Conservation (phyloP, 2,113 vertebrate genomes). For the Acanthochromis polyacanthus region DNA sequence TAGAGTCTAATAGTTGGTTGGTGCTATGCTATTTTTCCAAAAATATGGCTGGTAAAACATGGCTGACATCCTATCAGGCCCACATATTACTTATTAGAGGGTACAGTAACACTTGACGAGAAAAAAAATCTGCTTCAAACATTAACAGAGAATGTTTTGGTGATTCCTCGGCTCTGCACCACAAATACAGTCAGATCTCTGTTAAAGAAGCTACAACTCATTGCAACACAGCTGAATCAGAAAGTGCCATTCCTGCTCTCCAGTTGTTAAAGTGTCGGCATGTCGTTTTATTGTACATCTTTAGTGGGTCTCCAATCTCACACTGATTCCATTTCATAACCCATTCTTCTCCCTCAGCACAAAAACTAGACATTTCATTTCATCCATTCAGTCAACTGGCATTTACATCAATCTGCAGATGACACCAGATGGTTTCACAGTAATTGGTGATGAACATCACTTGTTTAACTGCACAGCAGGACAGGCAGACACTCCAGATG, state of each 20-base stretch:
- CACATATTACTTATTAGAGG: background rate
- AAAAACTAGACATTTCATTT: background rate
- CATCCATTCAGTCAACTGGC: background rate
- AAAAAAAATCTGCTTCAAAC: background rate
- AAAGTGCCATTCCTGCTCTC: no score
- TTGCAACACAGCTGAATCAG: background rate
- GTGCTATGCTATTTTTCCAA: background rate
- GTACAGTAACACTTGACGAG: constrained; percentile 8
- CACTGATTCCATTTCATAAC: no score
- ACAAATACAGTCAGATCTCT: background rate
- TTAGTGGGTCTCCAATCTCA: no score
- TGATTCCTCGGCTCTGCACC: background rate
- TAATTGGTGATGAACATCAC: constrained; percentile 45
- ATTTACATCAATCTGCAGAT: constrained; percentile 21
- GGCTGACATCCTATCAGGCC: constrained; percentile 28
- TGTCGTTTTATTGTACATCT: background rate
- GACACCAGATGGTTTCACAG: constrained; percentile 59
- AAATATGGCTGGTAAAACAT: constrained; percentile 1
- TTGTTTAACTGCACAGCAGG: constrained; percentile 53
- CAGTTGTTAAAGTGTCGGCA: background rate
- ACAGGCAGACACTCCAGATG: constrained; percentile 57
- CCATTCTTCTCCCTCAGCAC: background rate
- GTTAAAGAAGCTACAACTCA: background rate
- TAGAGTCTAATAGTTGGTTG: background rate
- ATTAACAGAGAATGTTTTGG: constrained; percentile 16